Percentiles rank a stretch among this genome's conserved stretches.
phyloP scores from a whole-genome alignment of 2,888 invertebrate species.

The Eubasilissa splendida region DNA sequence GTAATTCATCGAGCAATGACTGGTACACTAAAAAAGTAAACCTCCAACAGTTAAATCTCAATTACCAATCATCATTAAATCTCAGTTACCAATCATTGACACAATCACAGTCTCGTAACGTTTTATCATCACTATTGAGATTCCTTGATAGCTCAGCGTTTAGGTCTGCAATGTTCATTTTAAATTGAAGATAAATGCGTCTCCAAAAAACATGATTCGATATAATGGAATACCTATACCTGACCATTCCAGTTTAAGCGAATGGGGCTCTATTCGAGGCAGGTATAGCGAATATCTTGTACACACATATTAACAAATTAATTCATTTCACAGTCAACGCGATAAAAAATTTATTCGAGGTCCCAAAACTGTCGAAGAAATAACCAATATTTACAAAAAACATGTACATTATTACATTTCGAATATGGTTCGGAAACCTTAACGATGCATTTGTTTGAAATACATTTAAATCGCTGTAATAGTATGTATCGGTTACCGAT shows the following conservation, averaged over 20 bases:
- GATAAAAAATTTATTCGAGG: not conserved
- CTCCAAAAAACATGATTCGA: not conserved
- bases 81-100: no score
- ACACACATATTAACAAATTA: not conserved
- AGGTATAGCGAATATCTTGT: constrained; percentile 2
- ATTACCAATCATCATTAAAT: no score
- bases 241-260: constrained; percentile 14
- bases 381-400: not conserved
- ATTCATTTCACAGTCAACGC: not conserved
- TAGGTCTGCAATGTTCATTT: no score
- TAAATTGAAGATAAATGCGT: not conserved
- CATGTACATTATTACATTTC: no score
- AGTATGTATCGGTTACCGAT: not conserved
- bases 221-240: constrained; percentile 24
- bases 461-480: not conserved
- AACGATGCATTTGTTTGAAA: not conserved
- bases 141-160: not conserved
- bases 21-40: no score
- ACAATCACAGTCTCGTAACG: no score
- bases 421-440: no score
- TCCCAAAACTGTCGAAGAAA: not conserved
- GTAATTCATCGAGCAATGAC: no score
- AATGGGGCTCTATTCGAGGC: not conserved
- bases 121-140: not conserved
- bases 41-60: no score